phyloP scores from a whole-genome alignment of 2,888 invertebrate genomes.

The Gortyna flavago region DNA sequence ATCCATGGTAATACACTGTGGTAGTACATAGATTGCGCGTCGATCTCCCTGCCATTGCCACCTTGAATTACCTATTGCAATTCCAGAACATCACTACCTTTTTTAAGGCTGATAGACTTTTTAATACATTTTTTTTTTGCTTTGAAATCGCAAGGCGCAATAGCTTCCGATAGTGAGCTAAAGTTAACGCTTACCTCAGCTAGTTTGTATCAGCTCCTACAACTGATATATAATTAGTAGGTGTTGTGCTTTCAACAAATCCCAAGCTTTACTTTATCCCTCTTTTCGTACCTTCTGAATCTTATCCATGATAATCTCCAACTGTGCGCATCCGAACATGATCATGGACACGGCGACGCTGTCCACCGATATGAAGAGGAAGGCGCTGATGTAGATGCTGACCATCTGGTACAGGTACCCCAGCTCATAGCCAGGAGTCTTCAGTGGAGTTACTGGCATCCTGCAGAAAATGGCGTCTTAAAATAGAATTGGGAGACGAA shows the following conservation, averaged over 20 bases:
- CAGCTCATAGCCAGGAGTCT: constrained; percentile 78
- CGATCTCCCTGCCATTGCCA: no score
- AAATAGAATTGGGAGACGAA: neutral
- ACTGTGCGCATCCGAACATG: constrained; percentile 84
- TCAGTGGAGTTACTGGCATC: constrained; percentile 82
- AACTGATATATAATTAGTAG: neutral
- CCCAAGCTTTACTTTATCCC: neutral
- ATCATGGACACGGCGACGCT: constrained; percentile 82
- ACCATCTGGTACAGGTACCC: constrained; percentile 83
- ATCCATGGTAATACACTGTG: no score
- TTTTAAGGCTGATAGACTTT: no score
- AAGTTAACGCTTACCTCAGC: no score
- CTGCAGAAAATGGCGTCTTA: constrained; percentile 63
- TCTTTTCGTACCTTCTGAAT: constrained; percentile 72
- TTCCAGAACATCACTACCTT: no score
- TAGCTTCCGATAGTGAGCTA: no score
- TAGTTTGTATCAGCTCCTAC: neutral
- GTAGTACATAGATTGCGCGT: no score
- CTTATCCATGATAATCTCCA: constrained; percentile 84
- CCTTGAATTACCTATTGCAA: no score
- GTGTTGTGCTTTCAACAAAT: neutral
- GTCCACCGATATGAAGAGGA: constrained; percentile 83
- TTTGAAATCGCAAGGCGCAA: no score
- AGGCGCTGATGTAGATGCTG: constrained; percentile 81
- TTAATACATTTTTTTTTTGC: no score